Evolutionary conservation across 1,140 invertebrate species (phyloP), one percentile per base, ranked within the genome.

Genomic region (Trinorchestia longiramus): DNA sequence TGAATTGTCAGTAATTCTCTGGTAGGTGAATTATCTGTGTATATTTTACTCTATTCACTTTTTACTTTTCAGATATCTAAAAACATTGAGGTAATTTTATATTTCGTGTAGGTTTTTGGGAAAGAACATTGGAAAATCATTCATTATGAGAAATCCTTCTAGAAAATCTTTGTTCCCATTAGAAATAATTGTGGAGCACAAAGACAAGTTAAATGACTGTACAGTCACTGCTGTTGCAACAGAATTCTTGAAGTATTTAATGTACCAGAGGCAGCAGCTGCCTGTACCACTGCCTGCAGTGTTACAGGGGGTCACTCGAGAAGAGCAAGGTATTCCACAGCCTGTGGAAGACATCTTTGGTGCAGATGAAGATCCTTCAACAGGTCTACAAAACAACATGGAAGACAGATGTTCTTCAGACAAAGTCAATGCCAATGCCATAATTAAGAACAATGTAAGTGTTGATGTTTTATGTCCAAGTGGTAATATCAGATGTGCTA

Each of bases 221-320:
- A 77, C 62, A 77, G 62, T 77, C 28, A 77, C 62, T 28, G 36
- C 62, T 23, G 28, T 36, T 77, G 88, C 88, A 42, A 90, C 43
- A 15, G 41, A 90, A 11, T 15, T 90, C 11, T 28, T 90, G 41
- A 41, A 42, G 41, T 90, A 90, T 42, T 15, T 90, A 11, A 15
- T 90, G 88, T 90, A 90, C 88, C 88, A 90, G 41, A 90, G 88
- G 43, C 88, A 90, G 88, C 88, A 90, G 88, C 4, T 90, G n/a
- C 88, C 88, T 17, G n/a, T 90, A 15, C 88, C 88, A 42, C 8
- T 90, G n/a, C 88, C 88, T 90, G 88, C 43, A 15, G 41, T 90
- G 88, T 42, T 41, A 17, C 88, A 43, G 43, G 88, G 8, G 3
- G 88, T 90, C n/a, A 90, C 28, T 8, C 88, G 36, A 42, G 28